These are phyloP conservation scores for Lepeophtheirus nordmannii DNA, from an alignment of 2,888 invertebrate species.

Conservation along the genomic window DNA sequence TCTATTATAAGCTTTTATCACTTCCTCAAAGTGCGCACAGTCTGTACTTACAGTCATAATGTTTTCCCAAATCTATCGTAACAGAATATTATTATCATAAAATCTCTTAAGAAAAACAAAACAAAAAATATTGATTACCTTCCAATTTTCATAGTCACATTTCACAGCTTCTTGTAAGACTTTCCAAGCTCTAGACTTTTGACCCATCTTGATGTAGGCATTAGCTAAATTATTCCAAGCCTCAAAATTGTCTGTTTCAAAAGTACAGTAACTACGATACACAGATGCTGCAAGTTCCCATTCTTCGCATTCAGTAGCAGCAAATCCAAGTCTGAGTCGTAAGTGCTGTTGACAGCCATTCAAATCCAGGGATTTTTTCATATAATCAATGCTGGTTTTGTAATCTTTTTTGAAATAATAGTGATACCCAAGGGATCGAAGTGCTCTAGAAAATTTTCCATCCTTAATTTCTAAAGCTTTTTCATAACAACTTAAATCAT, in stretches of 20 bases:
- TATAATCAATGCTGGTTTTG: slow-evolving; percentile 25
- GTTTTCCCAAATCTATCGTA: slow-evolving; percentile 64
- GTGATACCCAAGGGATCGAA: slow-evolving; percentile 67
- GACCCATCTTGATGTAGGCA: slow-evolving; percentile 69
- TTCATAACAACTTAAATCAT: slow-evolving; percentile 61
- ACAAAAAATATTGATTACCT: slow-evolving; percentile 34
- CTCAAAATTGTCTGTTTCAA: slow-evolving; percentile 77
- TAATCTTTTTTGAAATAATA: slow-evolving; percentile 39
- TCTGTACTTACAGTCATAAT: slow-evolving; percentile 71
- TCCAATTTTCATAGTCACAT: slow-evolving; percentile 84
- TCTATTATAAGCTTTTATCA: slow-evolving; percentile 53
- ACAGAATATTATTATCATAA: no score
- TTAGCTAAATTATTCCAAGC: slow-evolving; percentile 97
- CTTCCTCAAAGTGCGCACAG: slow-evolving; percentile 66
- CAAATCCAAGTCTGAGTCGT: slow-evolving; percentile 71
- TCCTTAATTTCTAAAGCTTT: slow-evolving; percentile 81
- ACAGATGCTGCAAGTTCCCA: slow-evolving; percentile 69
- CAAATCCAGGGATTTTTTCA: slow-evolving; percentile 53
- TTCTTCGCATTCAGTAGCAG: slow-evolving; percentile 57
- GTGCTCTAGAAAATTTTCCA: slow-evolving; percentile 62
- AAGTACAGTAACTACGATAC: slow-evolving; percentile 65
- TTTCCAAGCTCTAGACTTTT: slow-evolving; percentile 67
- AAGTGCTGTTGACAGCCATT: slow-evolving; percentile 73
- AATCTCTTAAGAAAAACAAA: no score
- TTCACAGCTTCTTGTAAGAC: slow-evolving; percentile 73